phyloP scores from a whole-genome alignment of 2,888 invertebrate genomes.

The Gortyna flavago region DNA sequence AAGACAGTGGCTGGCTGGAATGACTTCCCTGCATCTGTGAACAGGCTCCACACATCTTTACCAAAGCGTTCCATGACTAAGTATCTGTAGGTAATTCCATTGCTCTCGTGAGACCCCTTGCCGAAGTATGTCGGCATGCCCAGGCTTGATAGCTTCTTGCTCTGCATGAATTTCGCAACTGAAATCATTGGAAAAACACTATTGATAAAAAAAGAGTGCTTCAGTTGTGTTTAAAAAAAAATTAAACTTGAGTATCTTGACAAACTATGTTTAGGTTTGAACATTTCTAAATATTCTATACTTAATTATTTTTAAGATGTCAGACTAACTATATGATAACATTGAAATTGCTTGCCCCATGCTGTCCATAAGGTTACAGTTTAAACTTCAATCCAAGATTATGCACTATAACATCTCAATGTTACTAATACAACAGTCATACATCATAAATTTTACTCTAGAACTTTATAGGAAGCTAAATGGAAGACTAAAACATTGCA shows the following conservation, averaged over 20 bases:
- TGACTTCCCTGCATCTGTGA: slow-evolving; percentile 91
- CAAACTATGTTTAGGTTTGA: neutral
- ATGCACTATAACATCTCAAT: neutral
- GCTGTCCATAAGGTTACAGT: neutral
- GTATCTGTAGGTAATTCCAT: slow-evolving; percentile 95
- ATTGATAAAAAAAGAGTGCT: neutral
- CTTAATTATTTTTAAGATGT: neutral
- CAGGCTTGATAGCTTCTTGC: slow-evolving; percentile 92
- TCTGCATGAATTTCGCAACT: slow-evolving; percentile 93
- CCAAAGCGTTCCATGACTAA: slow-evolving; percentile 97
- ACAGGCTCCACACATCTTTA: slow-evolving; percentile 95
- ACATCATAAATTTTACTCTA: neutral
- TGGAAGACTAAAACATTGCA: neutral
- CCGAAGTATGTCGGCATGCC: slow-evolving; percentile 96
- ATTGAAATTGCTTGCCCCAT: neutral
- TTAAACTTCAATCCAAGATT: neutral
- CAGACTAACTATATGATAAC: neutral
- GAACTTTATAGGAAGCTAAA: neutral
- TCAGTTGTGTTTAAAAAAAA: neutral
- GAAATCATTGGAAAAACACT: slow-evolving; percentile 67
- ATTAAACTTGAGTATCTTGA: neutral
- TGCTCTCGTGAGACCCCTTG: slow-evolving; percentile 95
- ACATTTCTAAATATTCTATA: neutral
- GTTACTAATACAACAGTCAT: neutral
- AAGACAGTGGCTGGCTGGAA: slow-evolving; percentile 94